phyloP scores from a whole-genome alignment of 2,888 invertebrate species.

The Dascillus cervinus region DNA sequence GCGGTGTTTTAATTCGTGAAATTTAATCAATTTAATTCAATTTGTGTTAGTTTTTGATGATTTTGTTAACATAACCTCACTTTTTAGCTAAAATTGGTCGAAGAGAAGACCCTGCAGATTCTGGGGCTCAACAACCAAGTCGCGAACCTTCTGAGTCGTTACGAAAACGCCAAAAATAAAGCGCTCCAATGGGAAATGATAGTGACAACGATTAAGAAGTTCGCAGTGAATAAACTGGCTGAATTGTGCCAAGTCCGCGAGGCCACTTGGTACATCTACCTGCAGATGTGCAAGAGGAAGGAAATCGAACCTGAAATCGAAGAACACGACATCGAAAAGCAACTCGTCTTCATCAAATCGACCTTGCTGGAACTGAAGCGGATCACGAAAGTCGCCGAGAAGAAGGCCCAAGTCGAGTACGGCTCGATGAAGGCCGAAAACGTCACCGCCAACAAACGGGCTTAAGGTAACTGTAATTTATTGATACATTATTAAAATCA shows the following conservation, averaged over 20 bases:
- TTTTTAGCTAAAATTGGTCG: constrained; percentile 45
- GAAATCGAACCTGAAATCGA: constrained; percentile 35
- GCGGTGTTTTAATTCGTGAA: too few species aligned
- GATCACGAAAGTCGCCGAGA: constrained; percentile 11
- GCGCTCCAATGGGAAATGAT: constrained; percentile 56
- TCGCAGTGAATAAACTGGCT: constrained; percentile 46
- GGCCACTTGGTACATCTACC: constrained; percentile 55
- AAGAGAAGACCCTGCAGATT: constrained; percentile 53
- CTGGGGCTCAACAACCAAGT: constrained; percentile 58
- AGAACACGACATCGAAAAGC: constrained; percentile 51
- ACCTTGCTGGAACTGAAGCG: constrained; percentile 46
- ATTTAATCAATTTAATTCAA: too few species aligned
- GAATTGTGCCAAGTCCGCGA: constrained; percentile 51
- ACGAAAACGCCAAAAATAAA: constrained; percentile 51
- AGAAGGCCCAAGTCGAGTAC: constrained; percentile 7
- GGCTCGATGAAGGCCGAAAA: constrained; percentile 1
- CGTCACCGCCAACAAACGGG: too few species aligned
- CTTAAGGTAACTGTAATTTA: too few species aligned
- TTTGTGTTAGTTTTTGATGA: too few species aligned
- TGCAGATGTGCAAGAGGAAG: constrained; percentile 54
- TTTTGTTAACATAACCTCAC: neutral
- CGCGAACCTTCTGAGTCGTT: constrained; percentile 52
- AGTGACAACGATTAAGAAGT: constrained; percentile 52
- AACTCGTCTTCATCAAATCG: constrained; percentile 54
- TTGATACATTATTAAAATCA: too few species aligned